These are phyloP conservation scores for Hecatera dysodea DNA, from an alignment of 2,888 invertebrate genomes.

Conservation along the genomic window DNA sequence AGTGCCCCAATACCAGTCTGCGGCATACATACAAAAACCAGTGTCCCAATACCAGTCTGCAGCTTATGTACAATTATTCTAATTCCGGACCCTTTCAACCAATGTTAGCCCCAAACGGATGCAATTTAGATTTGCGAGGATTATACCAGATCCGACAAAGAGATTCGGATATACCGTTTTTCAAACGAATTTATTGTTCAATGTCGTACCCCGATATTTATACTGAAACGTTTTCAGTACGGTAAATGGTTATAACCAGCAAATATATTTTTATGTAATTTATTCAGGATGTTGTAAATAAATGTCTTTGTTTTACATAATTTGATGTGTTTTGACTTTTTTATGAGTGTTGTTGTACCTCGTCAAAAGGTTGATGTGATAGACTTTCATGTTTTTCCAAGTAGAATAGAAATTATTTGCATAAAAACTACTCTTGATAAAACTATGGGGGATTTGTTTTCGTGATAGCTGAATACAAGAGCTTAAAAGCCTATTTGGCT, in stretches of 20 bases:
- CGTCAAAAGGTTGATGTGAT: conserved; percentile 25
- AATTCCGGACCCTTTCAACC: conserved; percentile 62
- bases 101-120: conserved; percentile 60
- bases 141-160: conserved; percentile 60
- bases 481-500: background rate
- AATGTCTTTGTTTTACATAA: conserved; percentile 69
- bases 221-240: conserved; percentile 52
- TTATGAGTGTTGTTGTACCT: conserved; percentile 36
- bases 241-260: conserved; percentile 44
- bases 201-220: conserved; percentile 49
- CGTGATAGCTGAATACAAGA: background rate
- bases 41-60: conserved; percentile 78
- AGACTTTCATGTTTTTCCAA: conserved; percentile 10
- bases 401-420: conserved; percentile 3
- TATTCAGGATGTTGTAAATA: conserved; percentile 69
- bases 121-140: conserved; percentile 71
- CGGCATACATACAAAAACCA: conserved; percentile 80
- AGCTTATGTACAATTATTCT: conserved; percentile 79
- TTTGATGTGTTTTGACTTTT: conserved; percentile 61
- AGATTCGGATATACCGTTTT: conserved; percentile 62
- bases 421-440: background rate
- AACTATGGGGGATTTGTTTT: conserved; percentile 1
- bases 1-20: conserved; percentile 78
- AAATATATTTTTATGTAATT: conserved; percentile 67
- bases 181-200: conserved; percentile 63